Conservation (phyloP, 2,113 vertebrate genomes). For the Caloenas nicobarica region DNA sequence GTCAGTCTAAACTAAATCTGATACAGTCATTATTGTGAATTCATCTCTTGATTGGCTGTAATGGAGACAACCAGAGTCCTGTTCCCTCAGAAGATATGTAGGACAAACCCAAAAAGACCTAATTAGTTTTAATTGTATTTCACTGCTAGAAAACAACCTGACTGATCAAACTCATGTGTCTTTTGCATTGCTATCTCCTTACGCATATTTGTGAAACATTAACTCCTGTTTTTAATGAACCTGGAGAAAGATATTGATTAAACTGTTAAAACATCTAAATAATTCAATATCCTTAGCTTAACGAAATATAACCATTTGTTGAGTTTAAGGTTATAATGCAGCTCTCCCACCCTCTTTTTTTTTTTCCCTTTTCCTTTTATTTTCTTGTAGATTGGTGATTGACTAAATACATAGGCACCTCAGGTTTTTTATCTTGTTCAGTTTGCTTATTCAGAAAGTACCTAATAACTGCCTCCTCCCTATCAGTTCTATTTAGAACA, state of each 20-base stretch:
- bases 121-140: slow-evolving; percentile 62
- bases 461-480: not conserved
- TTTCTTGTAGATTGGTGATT: not conserved
- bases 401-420: not conserved
- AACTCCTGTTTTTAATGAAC: slow-evolving; percentile 40
- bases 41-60: not conserved
- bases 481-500: not conserved
- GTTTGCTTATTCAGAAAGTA: not conserved
- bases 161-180: slow-evolving; percentile 27
- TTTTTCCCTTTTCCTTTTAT: not conserved
- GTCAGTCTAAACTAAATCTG: slow-evolving; percentile 33
- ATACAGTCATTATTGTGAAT: slow-evolving; percentile 6
- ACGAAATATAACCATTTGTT: not conserved
- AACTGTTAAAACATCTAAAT: not conserved
- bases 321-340: not conserved
- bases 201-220: slow-evolving; percentile 32
- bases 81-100: slow-evolving; percentile 32
- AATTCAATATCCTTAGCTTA: not conserved
- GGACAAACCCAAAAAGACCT: slow-evolving; percentile 35
- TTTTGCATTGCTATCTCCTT: slow-evolving; percentile 14
- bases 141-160: slow-evolving; percentile 21
- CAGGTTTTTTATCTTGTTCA: not conserved
- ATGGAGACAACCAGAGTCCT: slow-evolving; percentile 35
- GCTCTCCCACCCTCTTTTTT: not conserved
- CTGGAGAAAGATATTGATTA: slow-evolving; percentile 4